phyloP scores from a whole-genome alignment of 2,797 vertebrate genomes.

The Schizopygopsis malacanthus region DNA sequence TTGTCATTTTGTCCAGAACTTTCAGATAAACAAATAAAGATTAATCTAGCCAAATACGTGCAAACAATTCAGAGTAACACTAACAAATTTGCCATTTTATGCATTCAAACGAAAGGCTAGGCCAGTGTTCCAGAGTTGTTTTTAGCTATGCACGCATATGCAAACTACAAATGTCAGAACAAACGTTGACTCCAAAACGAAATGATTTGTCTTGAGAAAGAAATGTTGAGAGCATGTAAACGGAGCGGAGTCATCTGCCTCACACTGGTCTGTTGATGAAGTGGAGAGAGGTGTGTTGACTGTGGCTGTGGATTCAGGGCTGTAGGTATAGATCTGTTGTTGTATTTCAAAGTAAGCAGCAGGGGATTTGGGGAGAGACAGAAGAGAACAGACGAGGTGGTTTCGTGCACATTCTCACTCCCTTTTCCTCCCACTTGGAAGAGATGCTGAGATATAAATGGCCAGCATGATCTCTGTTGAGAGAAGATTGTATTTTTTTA shows the following conservation, averaged over 20 bases:
- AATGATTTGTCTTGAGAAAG: not conserved
- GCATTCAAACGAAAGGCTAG: conserved; percentile 3
- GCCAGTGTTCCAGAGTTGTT: not conserved
- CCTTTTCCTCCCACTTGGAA: conserved; percentile 52
- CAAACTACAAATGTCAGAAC: conserved; percentile 14
- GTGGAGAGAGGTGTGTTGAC: conserved; percentile 37
- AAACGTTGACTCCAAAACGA: conserved; percentile 3
- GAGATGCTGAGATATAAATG: conserved; percentile 28
- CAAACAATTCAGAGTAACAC: not conserved
- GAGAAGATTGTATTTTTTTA: not conserved
- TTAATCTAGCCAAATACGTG: not conserved
- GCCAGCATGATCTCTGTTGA: conserved; percentile 41
- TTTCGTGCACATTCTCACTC: conserved; percentile 36
- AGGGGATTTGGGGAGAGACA: conserved; percentile 62
- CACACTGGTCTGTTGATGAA: not conserved
- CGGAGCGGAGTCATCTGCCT: not conserved
- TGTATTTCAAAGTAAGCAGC: conserved; percentile 56
- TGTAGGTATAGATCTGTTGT: conserved; percentile 14
- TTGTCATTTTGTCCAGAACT: not conserved
- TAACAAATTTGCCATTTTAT: conserved; percentile 7
- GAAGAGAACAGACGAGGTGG: conserved; percentile 65
- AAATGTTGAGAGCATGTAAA: not conserved
- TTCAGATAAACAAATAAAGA: conserved; percentile 9
- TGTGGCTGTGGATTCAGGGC: conserved; percentile 48
- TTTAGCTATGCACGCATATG: not conserved